These are phyloP conservation scores for Tenthredo mesomela DNA, from an alignment of 2,888 invertebrate genomes.

Conservation along the genomic window DNA sequence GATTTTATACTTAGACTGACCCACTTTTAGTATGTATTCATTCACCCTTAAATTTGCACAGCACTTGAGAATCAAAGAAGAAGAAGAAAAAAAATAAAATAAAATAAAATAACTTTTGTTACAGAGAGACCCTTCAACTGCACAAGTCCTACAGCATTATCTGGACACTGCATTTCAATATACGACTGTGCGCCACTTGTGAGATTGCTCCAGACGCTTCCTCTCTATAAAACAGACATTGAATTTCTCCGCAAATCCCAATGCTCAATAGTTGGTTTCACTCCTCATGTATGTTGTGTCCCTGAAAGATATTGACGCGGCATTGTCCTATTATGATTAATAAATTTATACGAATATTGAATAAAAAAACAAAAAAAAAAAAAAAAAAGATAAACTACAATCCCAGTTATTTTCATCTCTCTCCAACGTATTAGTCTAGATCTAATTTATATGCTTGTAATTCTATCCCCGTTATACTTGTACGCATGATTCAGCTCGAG, in stretches of 20 bases:
- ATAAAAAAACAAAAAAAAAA: not conserved
- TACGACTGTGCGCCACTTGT: conserved; percentile 53
- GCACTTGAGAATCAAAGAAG: not conserved
- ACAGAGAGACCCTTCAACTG: conserved; percentile 49
- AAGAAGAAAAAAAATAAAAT: not conserved
- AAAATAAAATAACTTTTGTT: not conserved
- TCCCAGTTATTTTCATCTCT: not conserved
- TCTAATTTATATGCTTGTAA: not conserved
- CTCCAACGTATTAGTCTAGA: not conserved
- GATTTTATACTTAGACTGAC: not conserved
- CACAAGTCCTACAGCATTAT: conserved; percentile 56
- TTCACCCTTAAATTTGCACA: not conserved
- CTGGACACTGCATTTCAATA: conserved; percentile 57
- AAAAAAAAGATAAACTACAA: too few species aligned
- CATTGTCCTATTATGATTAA: not conserved
- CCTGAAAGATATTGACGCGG: conserved; percentile 40
- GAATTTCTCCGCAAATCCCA: conserved; percentile 53
- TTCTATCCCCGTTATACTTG: not conserved
- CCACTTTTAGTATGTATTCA: not conserved
- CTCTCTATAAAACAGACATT: conserved; percentile 47
- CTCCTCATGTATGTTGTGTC: conserved; percentile 58
- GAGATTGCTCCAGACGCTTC: conserved; percentile 50
- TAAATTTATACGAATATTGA: not conserved
- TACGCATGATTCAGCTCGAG: not conserved
- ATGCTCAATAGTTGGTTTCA: conserved; percentile 48